Evolutionary conservation across 2,797 vertebrate species (phyloP).

Genomic region (Dendrocincla fuliginosa): DNA sequence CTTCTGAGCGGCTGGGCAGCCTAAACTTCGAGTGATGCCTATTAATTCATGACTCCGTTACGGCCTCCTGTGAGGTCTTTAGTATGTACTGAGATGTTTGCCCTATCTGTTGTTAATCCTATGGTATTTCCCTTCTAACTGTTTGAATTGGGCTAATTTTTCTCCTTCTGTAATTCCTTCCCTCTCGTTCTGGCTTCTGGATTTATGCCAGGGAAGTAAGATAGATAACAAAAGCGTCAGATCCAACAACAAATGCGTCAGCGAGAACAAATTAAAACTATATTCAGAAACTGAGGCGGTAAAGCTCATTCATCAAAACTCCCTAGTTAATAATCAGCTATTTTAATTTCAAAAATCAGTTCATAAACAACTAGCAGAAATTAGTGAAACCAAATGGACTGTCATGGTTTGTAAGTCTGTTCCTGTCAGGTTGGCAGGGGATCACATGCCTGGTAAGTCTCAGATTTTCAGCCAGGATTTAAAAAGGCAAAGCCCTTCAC

Average conservation of each 20-base stretch:
- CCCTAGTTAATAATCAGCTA: neutral
- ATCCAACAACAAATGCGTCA: neutral
- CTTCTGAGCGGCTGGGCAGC: neutral
- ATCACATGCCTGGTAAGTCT: neutral
- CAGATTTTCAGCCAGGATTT: neutral
- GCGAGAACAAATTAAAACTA: neutral
- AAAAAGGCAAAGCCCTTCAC: neutral
- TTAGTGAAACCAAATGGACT: neutral
- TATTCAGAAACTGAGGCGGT: neutral
- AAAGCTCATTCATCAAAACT: neutral
- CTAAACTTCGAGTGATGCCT: neutral
- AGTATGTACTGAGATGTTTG: neutral
- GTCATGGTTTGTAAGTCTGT: neutral
- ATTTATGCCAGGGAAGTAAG: neutral
- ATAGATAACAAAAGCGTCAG: neutral
- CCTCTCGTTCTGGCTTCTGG: neutral
- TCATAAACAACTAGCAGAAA: neutral
- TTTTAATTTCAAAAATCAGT: neutral
- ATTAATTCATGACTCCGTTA: neutral
- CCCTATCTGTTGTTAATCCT: neutral
- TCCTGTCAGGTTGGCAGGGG: accelerated
- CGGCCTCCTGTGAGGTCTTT: neutral
- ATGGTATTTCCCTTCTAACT: neutral
- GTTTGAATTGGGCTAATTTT: neutral
- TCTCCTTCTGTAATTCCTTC: neutral